A percentile compares a stretch with the other conserved stretches of the same genome.
Evolutionary conservation across 2,113 vertebrate genomes (phyloP).

Genomic region (Casuarius casuarius): DNA sequence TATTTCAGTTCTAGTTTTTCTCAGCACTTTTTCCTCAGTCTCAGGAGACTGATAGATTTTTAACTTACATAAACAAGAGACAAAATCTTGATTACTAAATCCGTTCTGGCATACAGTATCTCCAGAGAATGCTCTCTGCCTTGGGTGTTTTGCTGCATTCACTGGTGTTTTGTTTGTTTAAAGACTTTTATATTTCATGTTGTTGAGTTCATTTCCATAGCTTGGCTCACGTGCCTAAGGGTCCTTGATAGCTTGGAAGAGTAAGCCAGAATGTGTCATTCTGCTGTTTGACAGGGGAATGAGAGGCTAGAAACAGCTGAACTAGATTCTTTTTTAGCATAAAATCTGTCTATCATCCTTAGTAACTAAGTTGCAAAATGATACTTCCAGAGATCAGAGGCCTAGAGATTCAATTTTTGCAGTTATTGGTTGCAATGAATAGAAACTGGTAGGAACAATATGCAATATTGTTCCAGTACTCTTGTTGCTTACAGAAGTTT

Average conservation of each 20-base stretch:
- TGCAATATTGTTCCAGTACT: background rate
- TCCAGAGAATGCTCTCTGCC: background rate
- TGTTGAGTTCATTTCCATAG: background rate
- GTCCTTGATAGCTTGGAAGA: background rate
- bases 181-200: background rate
- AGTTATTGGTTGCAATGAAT: background rate
- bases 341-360: background rate
- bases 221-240: background rate
- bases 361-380: background rate
- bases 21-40: background rate
- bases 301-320: no score
- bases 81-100: constrained; percentile 15
- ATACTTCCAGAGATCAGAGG: background rate
- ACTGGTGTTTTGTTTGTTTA: background rate
- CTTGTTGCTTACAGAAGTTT: background rate
- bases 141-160: background rate
- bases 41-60: background rate
- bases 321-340: background rate
- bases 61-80: background rate
- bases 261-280: background rate
- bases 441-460: background rate
- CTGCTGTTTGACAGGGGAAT: background rate
- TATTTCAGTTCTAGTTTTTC: background rate
- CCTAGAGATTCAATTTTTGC: background rate
- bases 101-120: background rate